phyloP scores from a whole-genome alignment of 2,113 vertebrate species.

The Tinamus guttatus region DNA sequence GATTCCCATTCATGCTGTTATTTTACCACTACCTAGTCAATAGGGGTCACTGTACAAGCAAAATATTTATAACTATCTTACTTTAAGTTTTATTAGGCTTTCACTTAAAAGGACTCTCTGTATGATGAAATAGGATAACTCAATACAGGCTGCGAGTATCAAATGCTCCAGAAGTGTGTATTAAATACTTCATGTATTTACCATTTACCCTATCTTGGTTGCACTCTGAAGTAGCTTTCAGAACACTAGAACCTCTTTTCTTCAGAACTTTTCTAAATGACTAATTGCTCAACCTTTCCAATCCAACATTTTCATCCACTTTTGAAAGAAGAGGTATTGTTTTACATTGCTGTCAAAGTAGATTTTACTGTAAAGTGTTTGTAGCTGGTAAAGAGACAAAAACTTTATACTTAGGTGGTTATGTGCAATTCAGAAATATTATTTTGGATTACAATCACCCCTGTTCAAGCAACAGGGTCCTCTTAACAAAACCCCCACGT shows the following conservation, averaged over 20 bases:
- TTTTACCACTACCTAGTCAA: not conserved
- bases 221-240: not conserved
- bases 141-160: not conserved
- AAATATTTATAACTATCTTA: not conserved
- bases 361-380: not conserved
- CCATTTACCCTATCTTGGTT: not conserved
- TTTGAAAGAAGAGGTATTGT: not conserved
- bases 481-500: slow-evolving; percentile 2
- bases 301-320: not conserved
- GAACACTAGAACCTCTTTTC: not conserved
- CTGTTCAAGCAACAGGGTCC: slow-evolving; percentile 25
- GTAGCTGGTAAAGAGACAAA: slow-evolving; percentile 33
- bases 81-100: not conserved
- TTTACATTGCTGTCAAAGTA: not conserved
- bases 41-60: not conserved
- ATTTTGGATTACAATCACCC: slow-evolving; percentile 51
- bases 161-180: not conserved
- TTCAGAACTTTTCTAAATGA: not conserved
- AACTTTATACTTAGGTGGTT: slow-evolving; percentile 31
- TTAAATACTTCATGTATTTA: not conserved
- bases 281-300: not conserved
- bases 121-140: not conserved
- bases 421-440: slow-evolving; percentile 48
- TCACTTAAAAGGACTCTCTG: not conserved
- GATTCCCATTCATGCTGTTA: not conserved